Evolutionary conservation across 2,888 invertebrate genomes (phyloP), one percentile per base, ranked within the genome.

Genomic region (Epinotia brunnichana): DNA sequence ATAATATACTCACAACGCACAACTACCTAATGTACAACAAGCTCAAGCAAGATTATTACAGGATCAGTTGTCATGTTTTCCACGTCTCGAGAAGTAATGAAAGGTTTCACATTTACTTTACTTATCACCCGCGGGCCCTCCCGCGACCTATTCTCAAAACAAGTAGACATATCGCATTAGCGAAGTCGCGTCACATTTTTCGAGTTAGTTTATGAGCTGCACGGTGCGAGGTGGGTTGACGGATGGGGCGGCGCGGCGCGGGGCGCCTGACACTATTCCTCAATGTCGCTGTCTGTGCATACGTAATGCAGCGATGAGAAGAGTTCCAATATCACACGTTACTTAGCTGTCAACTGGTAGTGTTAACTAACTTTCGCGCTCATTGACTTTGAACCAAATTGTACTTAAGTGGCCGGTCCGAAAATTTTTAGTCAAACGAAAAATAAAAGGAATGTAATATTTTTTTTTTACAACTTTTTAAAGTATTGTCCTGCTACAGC

Each of bases 261-360:
- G 81, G 81, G 81, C 83, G 76, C 77, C 77, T 79, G 79, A 81
- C 83, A 85, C 87, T 87, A 91, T 91, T 87, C 83, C 89, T 92
- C 91, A 91, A 86, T 77, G 91, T 90, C 87, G 81, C 74, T 78
- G 79, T 78, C 78, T 80, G 79, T 78, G 90, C 88, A 88, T 88
- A 87, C 81, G 77, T 87, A 86, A 89, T 87, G 84, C 81, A 80
- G 78, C 76, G 75, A 68, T 69, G 74, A 60, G 63, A 61, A 59
- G 69, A 73, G 78, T 73, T 85, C 84, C 85, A 84, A 74, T 81
- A 77, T 76, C 76, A 77, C 77, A 83, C 82, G 82, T 73, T 48
- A 73, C 35, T 57, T 63, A 53, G n/a, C 19, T 54, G 64, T 51
- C 19, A 57, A 21, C 53, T 19, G n/a, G 21, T 11, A 41, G 10